phyloP scores from a whole-genome alignment of 2,113 vertebrate species.

The Hydrolagus affinis region DNA sequence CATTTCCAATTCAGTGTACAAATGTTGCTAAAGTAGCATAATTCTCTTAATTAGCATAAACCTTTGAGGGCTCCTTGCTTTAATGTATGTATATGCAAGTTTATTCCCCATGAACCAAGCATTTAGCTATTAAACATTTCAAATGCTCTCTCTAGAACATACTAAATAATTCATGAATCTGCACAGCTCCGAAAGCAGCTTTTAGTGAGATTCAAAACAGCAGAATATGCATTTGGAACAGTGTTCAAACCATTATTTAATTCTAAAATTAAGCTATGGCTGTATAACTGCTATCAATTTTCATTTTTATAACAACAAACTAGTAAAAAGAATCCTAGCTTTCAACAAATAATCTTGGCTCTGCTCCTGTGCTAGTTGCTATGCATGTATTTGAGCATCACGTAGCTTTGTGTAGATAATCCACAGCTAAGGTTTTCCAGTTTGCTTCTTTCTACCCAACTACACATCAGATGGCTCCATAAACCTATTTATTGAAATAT shows the following conservation, averaged over 20 bases:
- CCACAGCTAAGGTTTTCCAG: neutral
- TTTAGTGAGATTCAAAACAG: constrained; percentile 28
- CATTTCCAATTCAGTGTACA: constrained; percentile 31
- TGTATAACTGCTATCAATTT: constrained; percentile 20
- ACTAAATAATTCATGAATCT: constrained; percentile 32
- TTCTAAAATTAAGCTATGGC: constrained; percentile 17
- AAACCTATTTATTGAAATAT: constrained; percentile 21
- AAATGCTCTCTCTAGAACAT: constrained; percentile 31
- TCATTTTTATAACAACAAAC: constrained; percentile 32
- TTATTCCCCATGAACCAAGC: constrained; percentile 32
- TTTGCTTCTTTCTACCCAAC: constrained; percentile 14
- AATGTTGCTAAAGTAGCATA: constrained; percentile 33
- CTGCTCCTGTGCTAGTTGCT: constrained; percentile 7
- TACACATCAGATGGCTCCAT: constrained; percentile 19
- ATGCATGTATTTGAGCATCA: constrained; percentile 22
- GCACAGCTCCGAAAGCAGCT: constrained; percentile 21
- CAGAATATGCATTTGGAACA: constrained; percentile 29
- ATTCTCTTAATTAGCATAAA: constrained; percentile 33
- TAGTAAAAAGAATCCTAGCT: constrained; percentile 16
- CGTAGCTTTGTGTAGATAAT: constrained; percentile 10
- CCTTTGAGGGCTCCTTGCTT: constrained; percentile 25
- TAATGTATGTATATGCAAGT: constrained; percentile 33
- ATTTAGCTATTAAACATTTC: constrained; percentile 33
- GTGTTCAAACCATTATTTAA: constrained; percentile 22
- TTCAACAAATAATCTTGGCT: constrained; percentile 18